Evolutionary conservation across 2,113 vertebrate genomes (phyloP).

Genomic region (Carettochelys insculpta): DNA sequence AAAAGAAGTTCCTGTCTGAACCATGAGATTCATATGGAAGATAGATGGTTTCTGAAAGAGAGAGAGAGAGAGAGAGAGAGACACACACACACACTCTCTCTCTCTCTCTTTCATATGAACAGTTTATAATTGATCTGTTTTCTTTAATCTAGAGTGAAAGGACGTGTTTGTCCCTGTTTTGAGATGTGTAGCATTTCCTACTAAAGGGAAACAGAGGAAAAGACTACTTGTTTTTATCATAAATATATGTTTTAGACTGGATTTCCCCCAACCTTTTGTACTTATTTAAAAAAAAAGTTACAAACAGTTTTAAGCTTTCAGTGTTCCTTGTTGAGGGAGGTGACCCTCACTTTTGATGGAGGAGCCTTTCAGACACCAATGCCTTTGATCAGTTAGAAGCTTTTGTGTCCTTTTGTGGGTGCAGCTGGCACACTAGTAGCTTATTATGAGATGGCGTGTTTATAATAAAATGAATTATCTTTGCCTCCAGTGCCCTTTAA

Average conservation of each 20-base stretch:
- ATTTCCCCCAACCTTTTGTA: not conserved
- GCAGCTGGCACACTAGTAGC: not conserved
- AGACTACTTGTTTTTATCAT: not conserved
- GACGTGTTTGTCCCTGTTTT: not conserved
- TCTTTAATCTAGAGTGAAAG: not conserved
- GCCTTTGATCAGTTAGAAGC: constrained; percentile 26
- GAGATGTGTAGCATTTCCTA: fast-evolving
- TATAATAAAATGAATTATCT: constrained; percentile 8
- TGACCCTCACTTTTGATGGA: constrained; percentile 17
- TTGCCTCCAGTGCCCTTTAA: not conserved
- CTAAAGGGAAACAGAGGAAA: not conserved
- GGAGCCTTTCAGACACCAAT: not conserved
- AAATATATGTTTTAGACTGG: not conserved
- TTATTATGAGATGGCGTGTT: not conserved
- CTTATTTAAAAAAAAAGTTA: not conserved
- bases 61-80: too few species aligned
- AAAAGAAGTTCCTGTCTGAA: not conserved
- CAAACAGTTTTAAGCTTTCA: not conserved
- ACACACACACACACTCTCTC: too few species aligned
- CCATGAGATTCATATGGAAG: not conserved
- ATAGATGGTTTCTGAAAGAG: not conserved
- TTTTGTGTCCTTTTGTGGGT: constrained; percentile 14
- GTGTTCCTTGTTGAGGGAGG: not conserved
- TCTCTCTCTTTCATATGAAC: too few species aligned
- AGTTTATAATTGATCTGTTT: not conserved